Conservation (phyloP, 1,140 invertebrate species). For the Drosophila watanabei region DNA sequence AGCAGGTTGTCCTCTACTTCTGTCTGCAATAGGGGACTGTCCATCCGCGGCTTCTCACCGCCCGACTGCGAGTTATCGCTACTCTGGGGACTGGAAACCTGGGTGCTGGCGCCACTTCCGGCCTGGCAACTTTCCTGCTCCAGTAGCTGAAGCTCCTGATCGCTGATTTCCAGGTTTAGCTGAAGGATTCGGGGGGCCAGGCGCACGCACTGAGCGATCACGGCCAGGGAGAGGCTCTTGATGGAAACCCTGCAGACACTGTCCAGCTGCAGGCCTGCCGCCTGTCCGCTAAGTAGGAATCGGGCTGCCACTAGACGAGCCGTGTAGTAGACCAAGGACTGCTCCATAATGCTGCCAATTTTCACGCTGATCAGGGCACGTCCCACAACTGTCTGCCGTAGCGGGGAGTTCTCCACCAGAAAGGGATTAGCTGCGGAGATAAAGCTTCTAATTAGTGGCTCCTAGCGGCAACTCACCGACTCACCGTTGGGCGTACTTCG, state of each 20-base stretch:
- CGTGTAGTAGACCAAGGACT: constrained; percentile 76
- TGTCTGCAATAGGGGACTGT: constrained; percentile 12
- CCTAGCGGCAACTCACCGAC: constrained; percentile 10
- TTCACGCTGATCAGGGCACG: constrained; percentile 65
- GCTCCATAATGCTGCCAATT: constrained; percentile 81
- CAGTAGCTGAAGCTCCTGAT: constrained; percentile 64
- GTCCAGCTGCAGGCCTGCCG: constrained; percentile 88
- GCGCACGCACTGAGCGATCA: constrained; percentile 89
- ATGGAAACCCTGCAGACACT: constrained; percentile 91
- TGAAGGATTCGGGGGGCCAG: constrained; percentile 90
- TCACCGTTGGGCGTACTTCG: constrained; percentile 72
- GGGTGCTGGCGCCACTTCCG: constrained; percentile 50
- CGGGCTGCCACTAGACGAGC: constrained; percentile 74
- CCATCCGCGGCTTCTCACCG: constrained; percentile 38
- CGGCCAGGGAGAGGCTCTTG: constrained; percentile 92
- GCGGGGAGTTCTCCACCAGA: constrained; percentile 63
- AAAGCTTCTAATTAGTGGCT: constrained; percentile 63
- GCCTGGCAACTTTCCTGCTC: constrained; percentile 7
- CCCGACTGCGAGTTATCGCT: constrained; percentile 56
- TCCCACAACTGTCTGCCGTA: constrained; percentile 60
- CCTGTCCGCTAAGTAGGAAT: constrained; percentile 90
- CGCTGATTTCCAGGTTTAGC: constrained; percentile 86
- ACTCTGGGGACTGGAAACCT: constrained; percentile 71
- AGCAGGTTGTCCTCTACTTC: constrained; percentile 29
- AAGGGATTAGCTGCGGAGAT: constrained; percentile 75